Evolutionary conservation across 2,888 invertebrate species (phyloP), one percentile per base, ranked within the genome.

Genomic region (Dryocosmus kuriphilus): DNA sequence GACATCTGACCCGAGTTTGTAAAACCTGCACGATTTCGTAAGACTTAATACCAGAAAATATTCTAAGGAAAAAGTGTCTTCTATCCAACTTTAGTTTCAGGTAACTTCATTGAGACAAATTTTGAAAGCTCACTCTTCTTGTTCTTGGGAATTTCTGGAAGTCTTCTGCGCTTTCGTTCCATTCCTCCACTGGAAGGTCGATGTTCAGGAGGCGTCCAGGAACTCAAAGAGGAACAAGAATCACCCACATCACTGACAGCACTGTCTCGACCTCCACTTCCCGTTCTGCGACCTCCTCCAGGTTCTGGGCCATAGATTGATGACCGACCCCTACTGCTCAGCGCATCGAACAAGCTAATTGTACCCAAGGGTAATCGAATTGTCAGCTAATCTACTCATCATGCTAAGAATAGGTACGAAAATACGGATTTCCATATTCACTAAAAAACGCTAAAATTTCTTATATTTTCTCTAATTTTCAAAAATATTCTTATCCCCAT

Each of bases 141-240:
- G 88, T 96, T 96, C 91, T 97, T 97, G 7, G 97, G 97, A 86
- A 97, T 97, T 92, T 97, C 97, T 51, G 97, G 97, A 35, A 97
- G 93, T 92, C 96, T 96, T 92, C 97, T 94, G 86, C 98, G 93
- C 88, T 96, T 94, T 82, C 97, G 93, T 89, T 96, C 95, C 67
- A 87, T 86, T 11, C 88, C 86, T 11, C 77, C 79, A 60, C 85
- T 87, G 22, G 85, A 83, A 16, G 87, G 85, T 77, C 90, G 87
- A 75, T 91, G 90, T 79, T 91, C 91, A 55, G 90, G 89, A 55
- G 91, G 90, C 24, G 91, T 85, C 90, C 91, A 91, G 46, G 90
- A 90, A 81, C 87, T 88, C 74, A 90, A 83, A 77, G 90, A 90
- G 79, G 90, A 90, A 77, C 89, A 90, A 61, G 90, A 90, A 74